phyloP scores from a whole-genome alignment of 2,888 invertebrate genomes.

The Proisotoma minuta region DNA sequence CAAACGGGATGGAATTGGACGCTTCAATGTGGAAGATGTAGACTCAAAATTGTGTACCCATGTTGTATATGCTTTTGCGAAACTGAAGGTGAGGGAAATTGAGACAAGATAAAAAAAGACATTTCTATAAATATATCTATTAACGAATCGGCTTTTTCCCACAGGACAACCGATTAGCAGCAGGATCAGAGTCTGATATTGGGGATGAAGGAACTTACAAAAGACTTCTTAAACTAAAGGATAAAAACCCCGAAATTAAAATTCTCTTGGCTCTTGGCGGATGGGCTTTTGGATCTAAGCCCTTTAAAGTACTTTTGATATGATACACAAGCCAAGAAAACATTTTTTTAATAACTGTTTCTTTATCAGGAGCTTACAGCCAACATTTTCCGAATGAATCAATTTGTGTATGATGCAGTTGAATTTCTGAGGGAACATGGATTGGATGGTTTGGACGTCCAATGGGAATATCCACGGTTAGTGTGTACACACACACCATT shows the following conservation, averaged over 20 bases:
- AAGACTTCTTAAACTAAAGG: constrained; percentile 75
- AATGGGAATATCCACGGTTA: constrained; percentile 86
- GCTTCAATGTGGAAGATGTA: constrained; percentile 83
- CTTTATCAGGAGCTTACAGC: constrained; percentile 87
- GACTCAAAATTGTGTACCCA: constrained; percentile 88
- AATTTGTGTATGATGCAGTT: constrained; percentile 90
- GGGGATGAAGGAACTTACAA: constrained; percentile 68
- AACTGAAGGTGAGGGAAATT: constrained; percentile 58
- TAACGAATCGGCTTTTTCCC: neutral
- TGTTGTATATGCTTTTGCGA: constrained; percentile 90
- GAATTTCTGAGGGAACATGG: constrained; percentile 85
- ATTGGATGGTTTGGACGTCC: constrained; percentile 87
- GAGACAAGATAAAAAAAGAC: neutral
- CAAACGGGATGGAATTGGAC: constrained; percentile 80
- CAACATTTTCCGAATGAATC: constrained; percentile 88
- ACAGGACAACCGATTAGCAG: constrained; percentile 69
- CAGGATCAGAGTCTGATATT: constrained; percentile 70
- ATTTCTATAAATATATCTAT: neutral
- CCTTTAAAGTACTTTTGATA: too few relatives aligned
- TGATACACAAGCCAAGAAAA: too few relatives aligned
- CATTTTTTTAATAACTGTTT: too few relatives aligned
- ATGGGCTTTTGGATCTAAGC: constrained; percentile 93
- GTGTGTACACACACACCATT: constrained; percentile 6
- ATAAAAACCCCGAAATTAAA: constrained; percentile 82
- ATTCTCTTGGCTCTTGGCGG: constrained; percentile 66